Percentiles rank a stretch among this genome's conserved stretches.
Evolutionary conservation across 2,797 vertebrate genomes (phyloP).

Genomic region (Phrynocephalus vlangalii): DNA sequence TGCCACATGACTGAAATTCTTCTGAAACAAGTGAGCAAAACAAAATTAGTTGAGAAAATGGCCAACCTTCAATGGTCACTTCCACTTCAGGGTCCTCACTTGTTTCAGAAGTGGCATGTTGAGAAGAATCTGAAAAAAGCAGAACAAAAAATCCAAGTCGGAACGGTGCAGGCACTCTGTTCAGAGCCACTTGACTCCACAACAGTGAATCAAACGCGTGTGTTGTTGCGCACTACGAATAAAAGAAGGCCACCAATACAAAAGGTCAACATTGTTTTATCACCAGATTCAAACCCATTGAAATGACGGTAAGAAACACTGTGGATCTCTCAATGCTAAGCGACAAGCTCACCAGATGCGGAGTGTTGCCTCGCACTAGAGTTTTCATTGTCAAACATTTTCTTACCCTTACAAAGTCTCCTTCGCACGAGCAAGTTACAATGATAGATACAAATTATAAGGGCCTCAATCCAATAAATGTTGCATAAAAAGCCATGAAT

Average conservation of each 20-base stretch:
- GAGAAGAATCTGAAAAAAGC: conserved; percentile 75
- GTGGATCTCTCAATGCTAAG: conserved; percentile 36
- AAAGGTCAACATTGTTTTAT: conserved; percentile 13
- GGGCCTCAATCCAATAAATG: not conserved
- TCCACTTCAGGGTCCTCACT: conserved; percentile 79
- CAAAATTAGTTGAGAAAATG: conserved; percentile 44
- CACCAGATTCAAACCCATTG: conserved; percentile 27
- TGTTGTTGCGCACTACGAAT: not conserved
- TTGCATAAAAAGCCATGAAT: not conserved
- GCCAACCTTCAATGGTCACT: conserved; percentile 79
- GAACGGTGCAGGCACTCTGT: conserved; percentile 62
- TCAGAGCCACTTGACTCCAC: conserved; percentile 46
- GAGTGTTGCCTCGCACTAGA: conserved; percentile 24
- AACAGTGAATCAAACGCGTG: conserved; percentile 45
- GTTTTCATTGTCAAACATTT: conserved; percentile 34
- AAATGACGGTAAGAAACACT: conserved; percentile 42
- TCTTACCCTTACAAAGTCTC: conserved; percentile 7
- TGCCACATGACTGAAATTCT: conserved; percentile 37
- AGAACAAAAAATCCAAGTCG: conserved; percentile 57
- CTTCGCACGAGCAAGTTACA: not conserved
- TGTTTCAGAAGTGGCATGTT: conserved; percentile 71
- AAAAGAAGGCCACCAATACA: conserved; percentile 10
- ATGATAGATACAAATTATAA: not conserved
- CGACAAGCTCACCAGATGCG: not conserved
- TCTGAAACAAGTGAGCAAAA: conserved; percentile 54